These are phyloP conservation scores for Bostrychus sinensis DNA, from an alignment of 2,113 vertebrate genomes.

Conservation along the genomic window DNA sequence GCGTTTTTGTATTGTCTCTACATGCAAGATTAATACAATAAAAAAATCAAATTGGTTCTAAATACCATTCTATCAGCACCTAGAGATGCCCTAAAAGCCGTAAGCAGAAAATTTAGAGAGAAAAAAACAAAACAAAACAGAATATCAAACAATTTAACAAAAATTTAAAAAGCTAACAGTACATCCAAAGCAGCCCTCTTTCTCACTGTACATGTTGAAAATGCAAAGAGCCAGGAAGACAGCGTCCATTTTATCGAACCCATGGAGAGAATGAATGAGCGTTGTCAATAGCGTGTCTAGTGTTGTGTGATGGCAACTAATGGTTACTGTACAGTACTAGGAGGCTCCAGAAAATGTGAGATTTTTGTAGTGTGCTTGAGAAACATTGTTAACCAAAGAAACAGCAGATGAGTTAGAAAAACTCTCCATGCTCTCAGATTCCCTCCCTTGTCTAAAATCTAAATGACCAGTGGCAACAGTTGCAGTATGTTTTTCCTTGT, in stretches of 20 bases:
- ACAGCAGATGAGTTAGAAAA: constrained; percentile 53
- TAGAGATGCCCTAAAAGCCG: constrained; percentile 77
- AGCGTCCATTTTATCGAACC: constrained; percentile 66
- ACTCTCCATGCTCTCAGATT: constrained; percentile 48
- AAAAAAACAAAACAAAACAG: constrained; percentile 14
- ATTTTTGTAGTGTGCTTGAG: constrained; percentile 72
- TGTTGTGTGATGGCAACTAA: constrained; percentile 57
- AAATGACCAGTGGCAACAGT: constrained; percentile 33
- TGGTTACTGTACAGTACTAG: constrained; percentile 72
- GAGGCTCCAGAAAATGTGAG: constrained; percentile 35
- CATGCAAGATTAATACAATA: constrained; percentile 80
- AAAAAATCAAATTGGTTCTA: constrained; percentile 71
- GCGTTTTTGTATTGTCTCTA: constrained; percentile 74
- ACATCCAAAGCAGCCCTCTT: constrained; percentile 81
- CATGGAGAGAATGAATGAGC: constrained; percentile 55
- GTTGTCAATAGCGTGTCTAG: constrained; percentile 64
- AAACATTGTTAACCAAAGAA: constrained; percentile 68
- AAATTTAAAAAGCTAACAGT: constrained; percentile 66
- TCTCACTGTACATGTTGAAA: constrained; percentile 72
- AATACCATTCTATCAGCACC: constrained; percentile 74
- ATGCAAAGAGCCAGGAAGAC: constrained; percentile 75
- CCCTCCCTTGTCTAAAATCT: constrained; percentile 58
- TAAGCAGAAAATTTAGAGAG: constrained; percentile 61
- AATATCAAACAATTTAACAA: constrained; percentile 2
- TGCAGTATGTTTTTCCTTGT: constrained; percentile 45